A percentile compares a stretch with the other conserved stretches of the same genome.
phyloP scores from a whole-genome alignment of 2,888 invertebrate genomes.

The Polymixis lichenea region DNA sequence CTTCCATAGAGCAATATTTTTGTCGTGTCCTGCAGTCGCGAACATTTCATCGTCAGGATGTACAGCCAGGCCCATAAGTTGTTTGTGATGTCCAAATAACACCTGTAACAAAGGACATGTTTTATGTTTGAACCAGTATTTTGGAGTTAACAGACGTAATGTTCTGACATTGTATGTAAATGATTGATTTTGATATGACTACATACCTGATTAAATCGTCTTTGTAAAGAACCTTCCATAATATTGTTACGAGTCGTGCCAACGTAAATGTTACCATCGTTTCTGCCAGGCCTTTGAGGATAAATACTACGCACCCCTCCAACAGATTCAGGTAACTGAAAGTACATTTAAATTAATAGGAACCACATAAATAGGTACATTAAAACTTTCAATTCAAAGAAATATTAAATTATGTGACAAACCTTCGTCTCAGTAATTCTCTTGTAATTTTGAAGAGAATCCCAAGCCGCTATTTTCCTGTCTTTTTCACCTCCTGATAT shows the following conservation, averaged over 20 bases:
- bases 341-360: slow-evolving; percentile 32
- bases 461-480: slow-evolving; percentile 97
- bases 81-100: slow-evolving; percentile 96
- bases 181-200: neutral
- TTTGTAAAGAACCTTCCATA: slow-evolving; percentile 96
- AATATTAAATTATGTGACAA: neutral
- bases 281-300: slow-evolving; percentile 96
- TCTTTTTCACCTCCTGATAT: slow-evolving; percentile 97
- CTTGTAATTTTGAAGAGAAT: slow-evolving; percentile 96
- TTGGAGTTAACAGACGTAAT: too few relatives aligned
- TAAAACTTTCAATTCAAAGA: neutral
- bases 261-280: slow-evolving; percentile 97
- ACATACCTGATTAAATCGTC: slow-evolving; percentile 94
- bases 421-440: slow-evolving; percentile 97
- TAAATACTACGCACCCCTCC: slow-evolving; percentile 97
- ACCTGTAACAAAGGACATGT: slow-evolving; percentile 86
- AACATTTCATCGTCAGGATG: slow-evolving; percentile 98
- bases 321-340: slow-evolving; percentile 95
- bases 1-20: slow-evolving; percentile 97
- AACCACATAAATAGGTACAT: too few relatives aligned
- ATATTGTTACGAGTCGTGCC: slow-evolving; percentile 97
- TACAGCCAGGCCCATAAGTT: slow-evolving; percentile 96
- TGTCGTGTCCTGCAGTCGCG: slow-evolving; percentile 97
- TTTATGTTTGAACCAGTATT: neutral
- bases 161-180: neutral